A percentile compares a stretch with the other conserved stretches of the same genome.
Conservation (phyloP, 1,140 invertebrate species). For the Laodelphax striatellus region DNA sequence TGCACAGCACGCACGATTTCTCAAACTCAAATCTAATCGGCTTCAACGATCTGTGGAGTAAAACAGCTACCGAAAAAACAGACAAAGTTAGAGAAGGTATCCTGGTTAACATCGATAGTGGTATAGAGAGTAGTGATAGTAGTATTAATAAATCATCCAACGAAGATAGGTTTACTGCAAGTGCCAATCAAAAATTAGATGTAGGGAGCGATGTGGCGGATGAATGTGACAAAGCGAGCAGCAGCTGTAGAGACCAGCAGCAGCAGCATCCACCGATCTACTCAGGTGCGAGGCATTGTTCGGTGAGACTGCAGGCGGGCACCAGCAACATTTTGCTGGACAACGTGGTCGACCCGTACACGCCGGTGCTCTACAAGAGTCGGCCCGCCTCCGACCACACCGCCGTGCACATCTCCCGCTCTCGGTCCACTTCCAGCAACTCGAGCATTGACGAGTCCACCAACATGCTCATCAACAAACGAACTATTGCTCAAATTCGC, state of each 20-base stretch:
- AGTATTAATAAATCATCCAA: neutral
- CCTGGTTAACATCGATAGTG: slow-evolving; percentile 32
- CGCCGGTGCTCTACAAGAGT: slow-evolving; percentile 23
- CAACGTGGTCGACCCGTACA: slow-evolving; percentile 38
- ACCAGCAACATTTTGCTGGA: slow-evolving; percentile 67
- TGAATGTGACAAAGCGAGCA: neutral
- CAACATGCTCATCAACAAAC: neutral
- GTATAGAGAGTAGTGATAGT: slow-evolving; percentile 25
- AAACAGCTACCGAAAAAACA: neutral
- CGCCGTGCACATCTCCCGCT: slow-evolving; percentile 10
- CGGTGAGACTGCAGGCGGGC: slow-evolving; percentile 54
- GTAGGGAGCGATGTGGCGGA: no score
- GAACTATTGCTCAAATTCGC: neutral
- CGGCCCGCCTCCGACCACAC: slow-evolving; percentile 9
- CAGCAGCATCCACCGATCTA: no score
- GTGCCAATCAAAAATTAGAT: no score
- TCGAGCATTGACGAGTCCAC: neutral
- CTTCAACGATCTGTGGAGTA: no score
- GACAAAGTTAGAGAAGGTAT: slow-evolving; percentile 27
- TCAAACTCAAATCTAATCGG: no score
- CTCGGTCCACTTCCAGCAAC: slow-evolving; percentile 4
- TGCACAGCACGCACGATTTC: no score
- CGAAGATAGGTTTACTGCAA: neutral
- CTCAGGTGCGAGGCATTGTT: slow-evolving; percentile 52
- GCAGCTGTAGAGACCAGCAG: neutral